Conservation (phyloP, 2,113 vertebrate species). For the Collichthys lucidus region DNA sequence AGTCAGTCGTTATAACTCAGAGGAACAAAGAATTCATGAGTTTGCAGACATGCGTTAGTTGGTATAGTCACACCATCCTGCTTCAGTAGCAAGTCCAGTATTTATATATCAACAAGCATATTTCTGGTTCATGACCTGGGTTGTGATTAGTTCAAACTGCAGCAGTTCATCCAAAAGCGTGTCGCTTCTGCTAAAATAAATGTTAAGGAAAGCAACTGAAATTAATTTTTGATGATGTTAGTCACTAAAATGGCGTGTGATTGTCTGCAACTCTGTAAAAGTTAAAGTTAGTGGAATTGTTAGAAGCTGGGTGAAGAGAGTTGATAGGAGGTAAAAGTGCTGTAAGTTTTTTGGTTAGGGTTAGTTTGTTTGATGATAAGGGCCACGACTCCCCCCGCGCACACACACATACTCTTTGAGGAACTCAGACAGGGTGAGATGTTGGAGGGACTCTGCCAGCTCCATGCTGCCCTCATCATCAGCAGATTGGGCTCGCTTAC, state of each 20-base stretch:
- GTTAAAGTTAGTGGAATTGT: background rate
- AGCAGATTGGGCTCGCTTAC: conserved; percentile 83
- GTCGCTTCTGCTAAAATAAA: background rate
- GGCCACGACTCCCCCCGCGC: conserved; percentile 28
- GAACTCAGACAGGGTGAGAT: conserved; percentile 88
- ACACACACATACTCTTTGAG: conserved; percentile 85
- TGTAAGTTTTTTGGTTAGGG: background rate
- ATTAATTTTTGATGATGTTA: conserved; percentile 9
- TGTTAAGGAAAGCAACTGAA: background rate
- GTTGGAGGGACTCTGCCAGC: conserved; percentile 84
- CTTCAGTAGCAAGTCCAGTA: background rate
- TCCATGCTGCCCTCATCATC: conserved; percentile 83
- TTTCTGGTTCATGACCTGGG: background rate
- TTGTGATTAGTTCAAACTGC: conserved; percentile 48
- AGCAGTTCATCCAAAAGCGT: background rate
- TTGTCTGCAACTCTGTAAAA: conserved; percentile 37
- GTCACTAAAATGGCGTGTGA: background rate
- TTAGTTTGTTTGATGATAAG: conserved; percentile 35
- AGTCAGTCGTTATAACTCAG: background rate
- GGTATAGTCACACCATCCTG: background rate
- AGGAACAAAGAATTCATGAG: background rate
- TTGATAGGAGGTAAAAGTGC: conserved; percentile 8
- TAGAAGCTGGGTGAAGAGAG: background rate
- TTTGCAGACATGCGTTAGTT: background rate
- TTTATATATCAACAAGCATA: background rate